These are phyloP conservation scores for Leptinotarsa haldemani DNA, from an alignment of 2,888 invertebrate species.

Conservation along the genomic window DNA sequence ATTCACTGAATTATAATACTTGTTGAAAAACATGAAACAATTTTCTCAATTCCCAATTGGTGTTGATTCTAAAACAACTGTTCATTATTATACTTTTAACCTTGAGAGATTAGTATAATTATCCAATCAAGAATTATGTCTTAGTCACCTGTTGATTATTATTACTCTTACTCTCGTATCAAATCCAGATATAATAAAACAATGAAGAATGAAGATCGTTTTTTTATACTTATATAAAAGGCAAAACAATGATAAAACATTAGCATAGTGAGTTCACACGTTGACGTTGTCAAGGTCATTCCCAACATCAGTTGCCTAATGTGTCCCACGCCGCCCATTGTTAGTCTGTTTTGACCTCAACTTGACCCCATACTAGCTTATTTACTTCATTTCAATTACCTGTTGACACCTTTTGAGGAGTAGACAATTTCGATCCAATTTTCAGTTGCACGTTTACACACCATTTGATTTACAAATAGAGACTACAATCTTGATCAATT, in stretches of 20 bases:
- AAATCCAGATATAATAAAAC: conserved; percentile 38
- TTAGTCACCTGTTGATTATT: conserved; percentile 37
- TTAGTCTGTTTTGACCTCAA: conserved; percentile 54
- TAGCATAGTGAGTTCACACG: conserved; percentile 58
- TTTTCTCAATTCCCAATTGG: background rate
- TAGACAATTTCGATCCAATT: background rate
- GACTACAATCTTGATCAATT: background rate
- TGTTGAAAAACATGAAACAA: background rate
- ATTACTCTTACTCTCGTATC: conserved; percentile 34
- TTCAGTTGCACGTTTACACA: background rate
- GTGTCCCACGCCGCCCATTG: conserved; percentile 55
- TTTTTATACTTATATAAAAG: conserved; percentile 44
- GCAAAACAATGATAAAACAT: conserved; percentile 50
- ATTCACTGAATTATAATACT: too few relatives aligned
- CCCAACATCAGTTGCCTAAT: conserved; percentile 56
- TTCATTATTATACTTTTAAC: conserved; percentile 23
- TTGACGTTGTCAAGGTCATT: conserved; percentile 60
- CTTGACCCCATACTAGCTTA: conserved; percentile 53
- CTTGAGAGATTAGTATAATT: conserved; percentile 32
- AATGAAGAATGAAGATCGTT: conserved; percentile 45
- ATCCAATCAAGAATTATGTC: conserved; percentile 25
- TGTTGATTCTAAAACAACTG: background rate
- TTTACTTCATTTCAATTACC: conserved; percentile 33
- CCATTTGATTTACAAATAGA: background rate
- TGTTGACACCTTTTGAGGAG: conserved; percentile 29